phyloP scores from a whole-genome alignment of 2,113 vertebrate species.

The Menidia beryllina region DNA sequence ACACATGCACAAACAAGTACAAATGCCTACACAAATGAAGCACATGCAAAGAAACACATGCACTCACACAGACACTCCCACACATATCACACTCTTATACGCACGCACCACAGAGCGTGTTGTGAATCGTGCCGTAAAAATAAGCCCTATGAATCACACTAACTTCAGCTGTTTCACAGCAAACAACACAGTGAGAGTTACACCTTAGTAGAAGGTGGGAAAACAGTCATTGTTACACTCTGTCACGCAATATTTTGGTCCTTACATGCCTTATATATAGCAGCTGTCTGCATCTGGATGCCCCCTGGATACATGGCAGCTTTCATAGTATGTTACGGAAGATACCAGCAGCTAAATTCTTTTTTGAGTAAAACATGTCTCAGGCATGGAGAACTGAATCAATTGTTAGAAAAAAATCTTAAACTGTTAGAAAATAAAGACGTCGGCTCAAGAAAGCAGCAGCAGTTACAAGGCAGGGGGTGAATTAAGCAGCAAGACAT shows the following conservation, averaged over 20 bases:
- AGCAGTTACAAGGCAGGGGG: conserved; percentile 7
- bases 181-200: conserved; percentile 40
- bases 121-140: conserved; percentile 9
- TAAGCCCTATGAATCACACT: background rate
- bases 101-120: background rate
- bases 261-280: conserved; percentile 9
- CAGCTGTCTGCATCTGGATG: conserved; percentile 8
- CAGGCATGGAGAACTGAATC: background rate
- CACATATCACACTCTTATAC: background rate
- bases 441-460: conserved; percentile 7
- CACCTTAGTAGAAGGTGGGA: conserved; percentile 35
- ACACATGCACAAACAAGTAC: conserved; percentile 49
- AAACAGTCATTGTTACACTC: conserved; percentile 33
- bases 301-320: background rate
- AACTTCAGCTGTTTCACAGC: conserved; percentile 33
- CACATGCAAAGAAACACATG: conserved; percentile 58
- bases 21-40: conserved; percentile 26
- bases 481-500: background rate
- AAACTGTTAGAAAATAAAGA: conserved; percentile 14
- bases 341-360: background rate
- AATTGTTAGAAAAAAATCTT: conserved; percentile 10
- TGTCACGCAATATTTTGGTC: conserved; percentile 3
- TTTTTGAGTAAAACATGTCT: conserved; percentile 1
- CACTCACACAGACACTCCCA: conserved; percentile 19
- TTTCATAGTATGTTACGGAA: conserved; percentile 5